Conservation (phyloP, 2,797 vertebrate genomes). For the Leucoraja ocellata region DNA sequence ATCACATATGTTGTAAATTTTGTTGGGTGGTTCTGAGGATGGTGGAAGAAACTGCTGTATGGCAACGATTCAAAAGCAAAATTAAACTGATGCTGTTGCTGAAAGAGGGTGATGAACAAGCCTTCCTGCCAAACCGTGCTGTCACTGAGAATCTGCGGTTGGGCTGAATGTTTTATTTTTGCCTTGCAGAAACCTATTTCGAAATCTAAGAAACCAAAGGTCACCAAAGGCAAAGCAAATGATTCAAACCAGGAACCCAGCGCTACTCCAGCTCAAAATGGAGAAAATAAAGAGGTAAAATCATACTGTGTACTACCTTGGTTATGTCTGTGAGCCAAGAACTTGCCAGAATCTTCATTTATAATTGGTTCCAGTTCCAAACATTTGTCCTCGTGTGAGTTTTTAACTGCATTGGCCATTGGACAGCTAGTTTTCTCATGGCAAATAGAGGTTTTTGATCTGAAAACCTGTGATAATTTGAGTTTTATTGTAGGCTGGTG, state of each 20-base stretch:
- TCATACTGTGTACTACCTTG: not conserved
- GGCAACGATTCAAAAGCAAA: too few species aligned
- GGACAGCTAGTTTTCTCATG: too few species aligned
- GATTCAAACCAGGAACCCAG: not conserved
- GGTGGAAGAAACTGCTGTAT: too few species aligned
- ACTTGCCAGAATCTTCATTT: not conserved
- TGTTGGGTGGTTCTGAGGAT: too few species aligned
- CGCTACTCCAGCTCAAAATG: slow-evolving; percentile 6
- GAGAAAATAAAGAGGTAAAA: slow-evolving; percentile 36
- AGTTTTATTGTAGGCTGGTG: not conserved
- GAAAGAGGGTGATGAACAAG: too few species aligned
- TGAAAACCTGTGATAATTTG: too few species aligned
- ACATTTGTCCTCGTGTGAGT: not conserved
- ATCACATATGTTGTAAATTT: not conserved
- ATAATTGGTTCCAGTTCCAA: not conserved
- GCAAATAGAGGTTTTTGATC: too few species aligned
- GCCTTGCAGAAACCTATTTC: not conserved
- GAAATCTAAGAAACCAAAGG: slow-evolving; percentile 6
- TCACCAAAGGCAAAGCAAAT: slow-evolving; percentile 1
- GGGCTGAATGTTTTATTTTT: not conserved
- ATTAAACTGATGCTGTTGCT: too few species aligned
- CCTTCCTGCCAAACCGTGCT: too few species aligned
- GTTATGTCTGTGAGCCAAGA: not conserved
- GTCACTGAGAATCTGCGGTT: too few species aligned
- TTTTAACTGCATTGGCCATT: not conserved